phyloP scores from a whole-genome alignment of 2,888 invertebrate genomes.

The Ommatoiulus sabulosus region DNA sequence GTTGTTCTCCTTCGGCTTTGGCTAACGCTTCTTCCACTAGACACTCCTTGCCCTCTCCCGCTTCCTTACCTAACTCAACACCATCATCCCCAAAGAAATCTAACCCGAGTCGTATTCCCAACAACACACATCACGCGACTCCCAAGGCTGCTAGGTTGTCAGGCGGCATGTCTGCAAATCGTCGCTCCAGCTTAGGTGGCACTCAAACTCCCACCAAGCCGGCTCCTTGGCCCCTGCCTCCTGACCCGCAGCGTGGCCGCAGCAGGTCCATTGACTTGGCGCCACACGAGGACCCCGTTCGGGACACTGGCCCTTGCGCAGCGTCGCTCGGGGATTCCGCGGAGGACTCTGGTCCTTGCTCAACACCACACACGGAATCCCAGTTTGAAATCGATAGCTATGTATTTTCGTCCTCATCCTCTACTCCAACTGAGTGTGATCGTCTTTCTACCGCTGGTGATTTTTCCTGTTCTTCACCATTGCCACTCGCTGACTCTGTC shows the following conservation, averaged over 20 bases:
- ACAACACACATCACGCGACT: not conserved
- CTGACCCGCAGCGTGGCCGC: not conserved
- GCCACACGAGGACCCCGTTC: not conserved
- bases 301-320: not conserved
- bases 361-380: not conserved
- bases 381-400: conserved; percentile 38
- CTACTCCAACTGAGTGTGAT: conserved; percentile 54
- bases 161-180: not conserved
- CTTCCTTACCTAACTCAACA: conserved; percentile 57
- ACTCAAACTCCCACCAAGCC: not conserved
- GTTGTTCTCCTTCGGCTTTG: conserved; percentile 61
- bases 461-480: conserved; percentile 45
- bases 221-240: not conserved
- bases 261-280: conserved; percentile 1
- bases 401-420: conserved; percentile 54
- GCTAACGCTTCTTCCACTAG: conserved; percentile 53
- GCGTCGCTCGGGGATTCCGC: not conserved
- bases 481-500: conserved; percentile 11
- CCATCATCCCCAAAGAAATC: conserved; percentile 56
- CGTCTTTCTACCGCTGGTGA: conserved; percentile 49
- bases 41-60: conserved; percentile 51
- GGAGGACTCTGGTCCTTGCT: not conserved
- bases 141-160: not conserved
- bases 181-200: not conserved
- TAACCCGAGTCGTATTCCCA: not conserved